Evolutionary conservation across 2,797 vertebrate genomes (phyloP), one percentile per base, ranked within the genome.

Genomic region (Eptatretus atami): DNA sequence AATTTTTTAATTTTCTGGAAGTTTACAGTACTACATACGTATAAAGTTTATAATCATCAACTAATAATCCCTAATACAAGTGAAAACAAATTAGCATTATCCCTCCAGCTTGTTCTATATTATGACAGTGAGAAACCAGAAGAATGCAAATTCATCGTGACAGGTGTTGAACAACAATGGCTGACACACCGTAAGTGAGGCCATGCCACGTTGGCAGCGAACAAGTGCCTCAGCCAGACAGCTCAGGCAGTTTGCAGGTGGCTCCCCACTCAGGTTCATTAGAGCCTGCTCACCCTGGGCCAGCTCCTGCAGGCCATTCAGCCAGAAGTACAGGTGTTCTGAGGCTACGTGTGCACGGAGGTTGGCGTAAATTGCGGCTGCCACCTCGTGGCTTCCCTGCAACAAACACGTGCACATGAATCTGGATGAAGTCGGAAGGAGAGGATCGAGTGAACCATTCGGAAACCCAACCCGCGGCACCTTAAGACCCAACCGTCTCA

Each of bases 251-350:
- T 80, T 81, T 13, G 86, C 85, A 69, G 82, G 86, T 74, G 79
- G 78, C 13, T 80, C 76, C 15, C 94, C 85, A 67, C 82, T 75
- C 70, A 98, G 75, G 53, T 75, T 78, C 10, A 78, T 80, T 68
- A 96, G 77, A 68, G 82, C 84, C 72, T 90, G 85, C 68, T 98
- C 92, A 0, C 90, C 88, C 64, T 85, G 81, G 15, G 90, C 92
- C 70, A 98, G 95, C 75, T 96, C 88, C 75, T 92, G 88, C 74
- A 98, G 76, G 71, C 88, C 84, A 71, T 92, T 94, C 63, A 98
- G 78, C 92, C 92, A 98, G 74, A 95, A 98, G 81, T 95, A 95
- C 73, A 98, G 93, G 73, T 98, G 92, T 65, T 98, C 90, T 0
- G 90, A 98, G 3, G 92, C 90, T 64, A 98, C 90, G 1, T 88